Base-by-base conservation (phyloP, 2,888 invertebrate genomes). In the Nipponacmea schrenckii region DNA sequence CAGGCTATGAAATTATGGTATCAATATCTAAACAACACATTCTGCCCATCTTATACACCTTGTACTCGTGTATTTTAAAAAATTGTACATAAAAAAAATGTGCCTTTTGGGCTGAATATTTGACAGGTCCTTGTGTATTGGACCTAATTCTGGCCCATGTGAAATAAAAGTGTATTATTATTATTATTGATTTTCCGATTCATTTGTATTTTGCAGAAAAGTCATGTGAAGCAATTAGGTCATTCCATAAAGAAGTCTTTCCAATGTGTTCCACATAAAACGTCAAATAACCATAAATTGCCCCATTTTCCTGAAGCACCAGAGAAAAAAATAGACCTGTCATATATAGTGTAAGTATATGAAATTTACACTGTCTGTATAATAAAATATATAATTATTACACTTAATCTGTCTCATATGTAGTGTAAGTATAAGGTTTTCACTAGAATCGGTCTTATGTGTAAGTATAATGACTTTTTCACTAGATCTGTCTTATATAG, bases 221-320 rank as follows among this genome's bases (percentile, higher is more conserved):
- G 98, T 12, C 96, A 97, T 26, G 96, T 96, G 85, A 97, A 97
- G 91, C 97, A 98, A 90, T 84, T 91, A 24, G 96, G 98, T 62
- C 97, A 97, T 90, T 96, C 97, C 46, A 91, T 98, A 75, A 93
- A 97, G 85, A 98, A 98, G 90, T 97, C 97, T 83, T 96, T 98
- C 90, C 95, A 97, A 84, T 98, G 98, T 90, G 96, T 97, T 80
- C 98, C 98, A 70, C 95, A 95, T 87, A 94, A 96, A 83, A 80
- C 84, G 67, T 17, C 14, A 39, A 93, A 94, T 81, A 93, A 94
- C 71, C 91, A 92, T 83, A 92, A 92, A 84, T 91, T 96, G 85
- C 96, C 96, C 80, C 92, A 95, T 81, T 97, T 96, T 91, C 96
- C 96, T 24, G 96, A 96, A 87, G 95, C 94, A 86, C 96, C 96